Evolutionary conservation across 2,113 vertebrate genomes (phyloP).

Genomic region (Rhabdornis inornatus): DNA sequence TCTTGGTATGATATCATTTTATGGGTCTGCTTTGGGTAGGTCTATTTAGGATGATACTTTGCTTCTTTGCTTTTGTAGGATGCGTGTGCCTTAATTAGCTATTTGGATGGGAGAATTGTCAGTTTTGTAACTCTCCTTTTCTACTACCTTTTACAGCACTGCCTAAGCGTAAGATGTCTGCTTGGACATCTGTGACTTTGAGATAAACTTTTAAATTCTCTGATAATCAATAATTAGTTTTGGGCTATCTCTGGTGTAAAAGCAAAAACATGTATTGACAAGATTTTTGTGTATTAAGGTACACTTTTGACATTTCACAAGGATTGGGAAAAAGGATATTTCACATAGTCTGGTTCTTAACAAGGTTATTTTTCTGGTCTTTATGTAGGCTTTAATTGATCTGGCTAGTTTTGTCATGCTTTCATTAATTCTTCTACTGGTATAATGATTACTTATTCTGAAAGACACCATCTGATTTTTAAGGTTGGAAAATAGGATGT

Average conservation of each 20-base stretch:
- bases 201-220: neutral
- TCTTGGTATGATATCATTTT: neutral
- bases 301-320: neutral
- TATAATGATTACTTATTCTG: neutral
- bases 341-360: neutral
- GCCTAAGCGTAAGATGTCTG: rapidly evolving
- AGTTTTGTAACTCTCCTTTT: neutral
- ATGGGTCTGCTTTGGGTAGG: neutral
- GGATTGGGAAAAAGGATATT: neutral
- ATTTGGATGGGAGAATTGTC: neutral
- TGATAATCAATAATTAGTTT: neutral
- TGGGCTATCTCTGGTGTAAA: neutral
- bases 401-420: neutral
- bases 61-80: neutral
- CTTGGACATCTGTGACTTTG: neutral
- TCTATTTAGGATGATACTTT: neutral
- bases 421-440: neutral
- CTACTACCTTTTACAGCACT: neutral
- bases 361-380: neutral
- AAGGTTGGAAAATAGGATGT: neutral
- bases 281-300: neutral
- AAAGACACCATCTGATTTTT: neutral
- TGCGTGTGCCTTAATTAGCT: neutral
- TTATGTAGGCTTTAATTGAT: neutral
- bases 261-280: neutral